Evolutionary conservation across 2,797 vertebrate genomes (phyloP).

Genomic region (Gymnoscopelus braueri): DNA sequence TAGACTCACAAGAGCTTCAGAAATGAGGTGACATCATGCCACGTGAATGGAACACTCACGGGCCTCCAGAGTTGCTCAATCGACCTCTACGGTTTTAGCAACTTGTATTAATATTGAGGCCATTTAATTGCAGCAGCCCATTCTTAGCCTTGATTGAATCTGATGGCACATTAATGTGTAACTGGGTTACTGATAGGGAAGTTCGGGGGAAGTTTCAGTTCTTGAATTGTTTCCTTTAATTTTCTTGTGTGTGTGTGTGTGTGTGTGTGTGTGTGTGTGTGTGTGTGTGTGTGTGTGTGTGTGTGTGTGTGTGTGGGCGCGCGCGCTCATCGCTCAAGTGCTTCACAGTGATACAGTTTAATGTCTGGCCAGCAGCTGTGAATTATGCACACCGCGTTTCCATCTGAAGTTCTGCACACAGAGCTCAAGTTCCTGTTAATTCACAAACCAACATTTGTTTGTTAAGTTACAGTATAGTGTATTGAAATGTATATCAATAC

Average conservation of each 20-base stretch:
- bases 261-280: not conserved
- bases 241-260: not conserved
- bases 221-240: too few species aligned
- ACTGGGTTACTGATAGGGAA: not conserved
- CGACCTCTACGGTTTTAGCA: constrained; percentile 27
- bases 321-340: too few species aligned
- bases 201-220: not conserved
- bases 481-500: too few species aligned
- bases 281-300: not conserved
- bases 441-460: constrained; percentile 15
- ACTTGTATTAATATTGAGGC: constrained; percentile 31
- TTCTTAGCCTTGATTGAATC: constrained; percentile 33
- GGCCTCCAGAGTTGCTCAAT: constrained; percentile 15
- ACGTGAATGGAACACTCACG: constrained; percentile 25
- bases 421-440: constrained; percentile 29
- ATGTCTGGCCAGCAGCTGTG: constrained; percentile 22
- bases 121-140: constrained; percentile 23
- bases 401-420: constrained; percentile 31
- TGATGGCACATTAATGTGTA: constrained; percentile 2
- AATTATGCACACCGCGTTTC: constrained; percentile 38
- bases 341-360: constrained; percentile 17
- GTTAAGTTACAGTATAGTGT: not conserved
- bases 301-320: too few species aligned
- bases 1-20: constrained; percentile 15
- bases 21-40: constrained; percentile 22